phyloP scores from a whole-genome alignment of 2,113 vertebrate species.

The Chlamydotis undulata region DNA sequence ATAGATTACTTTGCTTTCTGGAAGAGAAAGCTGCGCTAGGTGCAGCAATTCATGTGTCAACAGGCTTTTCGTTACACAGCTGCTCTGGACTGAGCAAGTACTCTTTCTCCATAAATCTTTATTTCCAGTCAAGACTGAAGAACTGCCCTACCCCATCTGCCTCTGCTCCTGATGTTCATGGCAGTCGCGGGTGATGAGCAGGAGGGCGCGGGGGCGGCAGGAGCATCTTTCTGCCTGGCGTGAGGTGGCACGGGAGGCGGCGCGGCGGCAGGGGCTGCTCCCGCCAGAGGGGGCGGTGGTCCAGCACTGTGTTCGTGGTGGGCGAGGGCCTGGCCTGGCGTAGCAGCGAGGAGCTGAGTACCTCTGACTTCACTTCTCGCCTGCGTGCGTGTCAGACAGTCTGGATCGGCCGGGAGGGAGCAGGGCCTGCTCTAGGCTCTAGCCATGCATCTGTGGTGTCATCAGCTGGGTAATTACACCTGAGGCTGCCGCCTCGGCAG shows the following conservation, averaged over 20 bases:
- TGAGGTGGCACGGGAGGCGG: background rate
- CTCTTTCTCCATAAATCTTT: background rate
- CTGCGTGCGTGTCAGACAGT: rapidly evolving
- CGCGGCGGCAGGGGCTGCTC: rapidly evolving
- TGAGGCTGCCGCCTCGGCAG: rapidly evolving
- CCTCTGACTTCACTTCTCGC: background rate
- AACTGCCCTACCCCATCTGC: background rate
- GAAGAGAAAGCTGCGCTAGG: background rate
- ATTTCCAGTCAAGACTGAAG: background rate
- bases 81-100: background rate
- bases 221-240: background rate
- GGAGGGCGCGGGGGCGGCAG: background rate
- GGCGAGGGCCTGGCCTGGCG: background rate
- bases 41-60: background rate
- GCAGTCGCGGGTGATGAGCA: background rate
- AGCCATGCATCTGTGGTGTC: background rate
- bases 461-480: background rate
- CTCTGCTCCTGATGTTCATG: background rate
- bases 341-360: background rate
- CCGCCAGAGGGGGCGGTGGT: rapidly evolving
- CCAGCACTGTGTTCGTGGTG: background rate
- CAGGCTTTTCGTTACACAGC: background rate
- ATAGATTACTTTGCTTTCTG: background rate
- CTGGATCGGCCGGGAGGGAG: background rate
- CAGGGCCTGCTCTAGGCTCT: background rate